Evolutionary conservation across 1,140 invertebrate genomes (phyloP), one percentile per base, ranked within the genome.

Genomic region (Tachypleus tridentatus): DNA sequence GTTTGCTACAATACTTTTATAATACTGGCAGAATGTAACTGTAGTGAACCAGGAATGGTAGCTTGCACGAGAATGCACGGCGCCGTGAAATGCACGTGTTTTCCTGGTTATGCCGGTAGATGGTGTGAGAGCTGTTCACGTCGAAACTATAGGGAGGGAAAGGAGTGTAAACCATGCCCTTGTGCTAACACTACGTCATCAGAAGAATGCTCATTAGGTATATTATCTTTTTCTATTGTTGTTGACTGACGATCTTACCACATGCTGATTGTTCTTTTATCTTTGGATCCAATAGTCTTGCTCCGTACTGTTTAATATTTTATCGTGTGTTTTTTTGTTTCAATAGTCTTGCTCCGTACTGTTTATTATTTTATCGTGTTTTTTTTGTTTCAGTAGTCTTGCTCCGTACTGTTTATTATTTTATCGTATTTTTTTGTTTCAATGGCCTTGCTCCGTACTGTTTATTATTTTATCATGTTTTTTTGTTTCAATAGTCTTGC

Each of bases 131-230:
- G 64, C 29, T 70, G 69, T 63, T 62, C 66, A 48, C 62, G 62
- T 7, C 68, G 68, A 47, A 65, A 66, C 53, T 66, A 65, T 56
- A 49, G 62, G 8, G 63, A 54, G 5, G 67, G 57, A 3, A 70
- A 69, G 49, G 65, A 70, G 51, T 70, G 69, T 52, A 53, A 58
- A 11, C 7, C 58, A 3, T 70, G 69, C 56, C 68, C 68, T 9
- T 70, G 69, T 52, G 60, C 68, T 49, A 70, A 70, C 51, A 54
- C 65, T 49, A 70, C 69, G 8, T 70, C 69, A 11, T 70, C 61
- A n/a, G 69, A 64, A 4, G 59, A 69, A 11, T 70, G 69, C 62
- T 63, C 64, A 6, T 60, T 70, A 51, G 68, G 68, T 69, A 51
- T 62, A 54, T 66, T 8, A 8, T 54, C 7, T 8, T 54, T 54